Base-by-base conservation (phyloP, 2,888 invertebrate species). In the Hedychridium roseum region DNA sequence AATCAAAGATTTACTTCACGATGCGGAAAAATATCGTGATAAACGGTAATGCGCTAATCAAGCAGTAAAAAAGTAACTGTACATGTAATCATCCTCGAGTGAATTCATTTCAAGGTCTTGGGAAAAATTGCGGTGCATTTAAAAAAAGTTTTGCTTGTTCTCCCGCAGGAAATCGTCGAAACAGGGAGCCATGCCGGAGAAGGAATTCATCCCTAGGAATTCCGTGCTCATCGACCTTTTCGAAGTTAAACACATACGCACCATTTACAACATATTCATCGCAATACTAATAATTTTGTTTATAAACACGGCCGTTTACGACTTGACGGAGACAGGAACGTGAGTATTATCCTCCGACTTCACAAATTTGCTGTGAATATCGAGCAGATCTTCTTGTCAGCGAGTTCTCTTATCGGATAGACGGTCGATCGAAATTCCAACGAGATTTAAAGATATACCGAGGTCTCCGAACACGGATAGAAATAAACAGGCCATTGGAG, bases 261-360 rank as follows among this genome's bases (percentile, higher is more conserved):
- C 92, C 2, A 88, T 95, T 59, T 92, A 93, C 76, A 89, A 94
- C 74, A 88, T 94, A 57, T 94, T 93, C 78, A 83, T 90, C 35
- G 89, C 89, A 12, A 88, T 90, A 57, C 81, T 94, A 23, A 81
- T 92, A 41, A 81, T 89, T 23, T 81, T 92, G 54, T 84, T 91
- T 39, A 79, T 90, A 44, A 88, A 92, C 66, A 89, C 90, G 3
- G 81, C 88, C 14, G 82, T 88, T 7, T 85, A 86, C 66, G 93
- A 93, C 72, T 83, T 89, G 65, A 80, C 91, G 45, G 86, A 88
- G 54, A 84, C 84, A 53, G 91, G 90, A 78, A 85, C 85, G 92
- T 90, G 82, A 87, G 88, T 82, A 58, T 36, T 37, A 5, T 50
- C 11, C 5, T 6, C 23, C 23, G 23, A 6, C 23, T 9, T 23